Evolutionary conservation across 1,140 invertebrate species (phyloP).

Genomic region (Drosophila mauritiana): DNA sequence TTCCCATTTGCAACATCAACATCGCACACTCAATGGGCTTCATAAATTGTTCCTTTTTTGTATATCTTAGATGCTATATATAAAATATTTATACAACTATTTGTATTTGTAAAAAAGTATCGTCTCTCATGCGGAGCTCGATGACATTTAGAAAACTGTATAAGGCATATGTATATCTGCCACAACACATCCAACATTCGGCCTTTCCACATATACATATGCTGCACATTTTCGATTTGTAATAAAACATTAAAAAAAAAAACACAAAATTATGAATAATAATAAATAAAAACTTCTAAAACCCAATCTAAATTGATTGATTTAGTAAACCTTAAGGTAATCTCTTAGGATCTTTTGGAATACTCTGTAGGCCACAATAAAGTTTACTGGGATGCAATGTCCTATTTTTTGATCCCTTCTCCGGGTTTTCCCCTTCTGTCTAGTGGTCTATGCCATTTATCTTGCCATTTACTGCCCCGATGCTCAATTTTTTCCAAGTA

Average conservation of each 20-base stretch:
- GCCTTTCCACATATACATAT: conserved; percentile 46
- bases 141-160: conserved; percentile 50
- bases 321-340: too few relatives aligned
- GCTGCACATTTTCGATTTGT: conserved; percentile 63
- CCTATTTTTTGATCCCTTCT: conserved; percentile 4
- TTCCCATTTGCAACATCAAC: conserved; percentile 36
- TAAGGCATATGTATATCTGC: conserved; percentile 52
- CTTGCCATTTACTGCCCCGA: conserved; percentile 67
- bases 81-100: conserved; percentile 65
- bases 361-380: conserved; percentile 2
- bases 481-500: conserved; percentile 50
- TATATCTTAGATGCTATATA: conserved; percentile 76
- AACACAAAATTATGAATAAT: conserved; percentile 54
- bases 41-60: conserved; percentile 83
- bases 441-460: conserved; percentile 60
- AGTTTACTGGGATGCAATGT: conserved; percentile 4
- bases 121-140: conserved; percentile 23
- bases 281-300: conserved; percentile 68
- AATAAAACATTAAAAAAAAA: conserved; percentile 51
- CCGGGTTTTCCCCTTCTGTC: conserved; percentile 3
- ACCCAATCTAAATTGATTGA: conserved; percentile 18
- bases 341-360: too few relatives aligned
- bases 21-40: conserved; percentile 42
- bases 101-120: conserved; percentile 52
- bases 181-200: conserved; percentile 46